phyloP scores from a whole-genome alignment of 2,113 vertebrate genomes.

The Erpornis zantholeuca region DNA sequence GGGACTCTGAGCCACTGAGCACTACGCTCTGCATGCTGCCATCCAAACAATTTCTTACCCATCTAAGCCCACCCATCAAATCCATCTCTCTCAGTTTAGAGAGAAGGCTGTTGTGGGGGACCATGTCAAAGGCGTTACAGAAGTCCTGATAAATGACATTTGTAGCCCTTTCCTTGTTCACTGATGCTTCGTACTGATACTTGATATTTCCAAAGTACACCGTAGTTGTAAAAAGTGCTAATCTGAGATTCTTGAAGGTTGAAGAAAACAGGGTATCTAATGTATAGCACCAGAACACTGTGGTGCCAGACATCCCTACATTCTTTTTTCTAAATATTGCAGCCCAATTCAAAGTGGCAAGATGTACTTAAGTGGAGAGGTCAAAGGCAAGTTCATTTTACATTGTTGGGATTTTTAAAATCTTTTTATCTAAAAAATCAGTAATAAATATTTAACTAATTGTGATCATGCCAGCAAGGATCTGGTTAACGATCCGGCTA shows the following conservation, averaged over 20 bases:
- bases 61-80: background rate
- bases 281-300: background rate
- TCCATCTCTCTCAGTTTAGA: background rate
- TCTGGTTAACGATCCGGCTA: background rate
- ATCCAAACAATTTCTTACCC: background rate
- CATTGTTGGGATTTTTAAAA: fast-evolving
- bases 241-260: background rate
- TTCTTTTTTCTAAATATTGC: background rate
- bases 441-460: background rate
- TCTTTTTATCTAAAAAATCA: background rate
- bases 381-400: background rate
- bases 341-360: background rate
- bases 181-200: background rate
- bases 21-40: background rate
- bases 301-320: background rate
- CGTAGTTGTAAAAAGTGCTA: background rate
- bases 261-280: background rate
- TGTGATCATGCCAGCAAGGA: background rate
- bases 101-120: background rate
- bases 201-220: background rate
- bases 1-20: background rate
- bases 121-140: background rate
- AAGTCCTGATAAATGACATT: background rate
- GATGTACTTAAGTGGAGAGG: background rate
- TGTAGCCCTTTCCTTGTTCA: background rate